These are phyloP conservation scores for Parotia lawesii DNA, from an alignment of 2,113 vertebrate genomes.

Conservation along the genomic window DNA sequence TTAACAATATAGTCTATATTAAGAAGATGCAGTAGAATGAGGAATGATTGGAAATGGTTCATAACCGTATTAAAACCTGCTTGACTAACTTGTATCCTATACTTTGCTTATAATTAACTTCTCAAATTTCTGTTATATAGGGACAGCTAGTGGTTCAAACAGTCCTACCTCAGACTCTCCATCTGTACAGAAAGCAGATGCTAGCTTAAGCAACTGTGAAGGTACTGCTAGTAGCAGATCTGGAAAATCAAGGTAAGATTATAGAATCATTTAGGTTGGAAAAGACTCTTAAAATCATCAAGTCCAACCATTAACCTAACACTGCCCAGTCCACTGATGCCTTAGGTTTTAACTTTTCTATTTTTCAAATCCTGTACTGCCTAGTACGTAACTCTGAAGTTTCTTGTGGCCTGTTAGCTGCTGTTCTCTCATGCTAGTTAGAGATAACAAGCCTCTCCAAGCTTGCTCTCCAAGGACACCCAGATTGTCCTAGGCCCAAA, in stretches of 20 bases:
- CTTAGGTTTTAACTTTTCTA: too few relatives aligned
- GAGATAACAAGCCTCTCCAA: too few relatives aligned
- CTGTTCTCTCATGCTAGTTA: too few relatives aligned
- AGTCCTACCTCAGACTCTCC: conserved; percentile 86
- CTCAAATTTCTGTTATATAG: conserved; percentile 57
- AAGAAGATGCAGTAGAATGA: background rate
- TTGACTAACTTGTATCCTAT: background rate
- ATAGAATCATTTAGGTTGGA: background rate
- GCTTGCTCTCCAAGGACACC: too few relatives aligned
- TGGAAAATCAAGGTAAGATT: conserved; percentile 81
- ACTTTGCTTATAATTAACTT: background rate
- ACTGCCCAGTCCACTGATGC: background rate
- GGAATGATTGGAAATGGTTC: background rate
- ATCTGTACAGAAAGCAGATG: conserved; percentile 88
- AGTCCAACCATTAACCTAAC: background rate
- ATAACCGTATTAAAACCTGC: background rate
- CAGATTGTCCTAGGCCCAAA: too few relatives aligned
- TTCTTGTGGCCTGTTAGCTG: too few relatives aligned
- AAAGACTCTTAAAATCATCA: background rate
- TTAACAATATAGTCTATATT: background rate
- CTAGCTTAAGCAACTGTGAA: conserved; percentile 87
- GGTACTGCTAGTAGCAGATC: conserved; percentile 80
- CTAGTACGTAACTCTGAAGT: too few relatives aligned
- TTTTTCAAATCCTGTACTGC: too few relatives aligned
- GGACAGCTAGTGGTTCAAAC: conserved; percentile 79